phyloP scores from a whole-genome alignment of 1,140 invertebrate genomes.

The Drosophila rufa region DNA sequence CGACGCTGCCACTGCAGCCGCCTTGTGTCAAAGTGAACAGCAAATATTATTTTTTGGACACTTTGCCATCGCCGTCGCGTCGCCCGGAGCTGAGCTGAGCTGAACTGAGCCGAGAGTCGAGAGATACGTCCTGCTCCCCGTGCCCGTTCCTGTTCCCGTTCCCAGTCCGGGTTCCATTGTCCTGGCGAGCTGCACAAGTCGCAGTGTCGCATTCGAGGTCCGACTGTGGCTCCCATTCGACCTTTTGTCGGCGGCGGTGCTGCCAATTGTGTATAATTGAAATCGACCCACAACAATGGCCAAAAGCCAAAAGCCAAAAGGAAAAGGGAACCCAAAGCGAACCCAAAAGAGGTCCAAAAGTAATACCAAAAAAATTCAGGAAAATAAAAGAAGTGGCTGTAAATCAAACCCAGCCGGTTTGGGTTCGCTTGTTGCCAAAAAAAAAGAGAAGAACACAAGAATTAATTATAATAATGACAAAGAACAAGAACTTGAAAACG shows the following conservation, averaged over 20 bases:
- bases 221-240: conserved; percentile 34
- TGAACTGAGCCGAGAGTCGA: conserved; percentile 4
- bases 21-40: conserved; percentile 81
- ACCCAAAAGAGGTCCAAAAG: conserved; percentile 18
- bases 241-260: conserved; percentile 57
- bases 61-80: conserved; percentile 80
- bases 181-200: conserved; percentile 41
- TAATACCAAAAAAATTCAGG: conserved; percentile 4
- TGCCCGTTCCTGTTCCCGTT: conserved; percentile 16
- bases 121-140: conserved; percentile 16
- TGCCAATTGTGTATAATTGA: conserved; percentile 71
- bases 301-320: conserved; percentile 15
- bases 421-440: conserved; percentile 57
- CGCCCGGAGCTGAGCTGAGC: conserved; percentile 49
- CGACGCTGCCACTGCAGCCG: conserved; percentile 41
- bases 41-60: conserved; percentile 84
- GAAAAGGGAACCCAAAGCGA: conserved; percentile 9
- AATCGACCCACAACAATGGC: conserved; percentile 41
- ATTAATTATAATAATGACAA: conserved; percentile 72
- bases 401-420: conserved; percentile 67
- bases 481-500: conserved; percentile 29
- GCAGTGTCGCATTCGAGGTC: conserved; percentile 55
- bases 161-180: conserved; percentile 41
- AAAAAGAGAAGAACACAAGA: conserved; percentile 27
- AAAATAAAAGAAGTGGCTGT: conserved; percentile 49